These are phyloP conservation scores for Lithophane semibrunnea DNA, from an alignment of 2,888 invertebrate species.

Conservation along the genomic window DNA sequence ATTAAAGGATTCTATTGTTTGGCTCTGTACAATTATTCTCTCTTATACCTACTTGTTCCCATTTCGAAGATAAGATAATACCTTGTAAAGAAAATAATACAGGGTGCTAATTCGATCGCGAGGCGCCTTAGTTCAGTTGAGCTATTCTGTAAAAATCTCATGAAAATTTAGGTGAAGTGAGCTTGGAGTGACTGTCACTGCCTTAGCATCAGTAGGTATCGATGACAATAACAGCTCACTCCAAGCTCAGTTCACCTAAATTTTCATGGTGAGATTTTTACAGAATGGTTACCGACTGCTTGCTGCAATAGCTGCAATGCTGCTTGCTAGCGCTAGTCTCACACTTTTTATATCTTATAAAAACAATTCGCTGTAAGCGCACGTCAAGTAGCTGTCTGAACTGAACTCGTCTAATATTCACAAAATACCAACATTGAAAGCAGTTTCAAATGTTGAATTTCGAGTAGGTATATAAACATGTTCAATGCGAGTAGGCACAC, in stretches of 20 bases:
- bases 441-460: conserved; percentile 31
- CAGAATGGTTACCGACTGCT: too few species aligned
- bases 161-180: too few species aligned
- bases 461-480: conserved; percentile 46
- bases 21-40: conserved; percentile 25
- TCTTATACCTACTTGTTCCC: conserved; percentile 23
- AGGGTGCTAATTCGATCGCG: conserved; percentile 10
- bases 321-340: conserved; percentile 8
- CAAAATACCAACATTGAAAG: conserved; percentile 40
- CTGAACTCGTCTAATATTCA: conserved; percentile 41
- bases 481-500: conserved; percentile 45
- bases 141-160: too few species aligned
- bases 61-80: conserved; percentile 40
- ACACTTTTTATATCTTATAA: conserved; percentile 11
- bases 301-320: too few species aligned
- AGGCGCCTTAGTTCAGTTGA: not conserved
- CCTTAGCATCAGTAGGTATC: too few species aligned
- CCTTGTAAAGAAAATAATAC: conserved; percentile 33
- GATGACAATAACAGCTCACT: too few species aligned
- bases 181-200: too few species aligned
- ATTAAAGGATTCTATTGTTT: conserved; percentile 61
- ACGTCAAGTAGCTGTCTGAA: conserved; percentile 35
- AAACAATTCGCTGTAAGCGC: conserved; percentile 9
- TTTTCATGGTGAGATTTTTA: too few species aligned
- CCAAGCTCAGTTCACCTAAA: too few species aligned